Conservation (phyloP, 2,797 vertebrate genomes). For the Spinus olivaceus region DNA sequence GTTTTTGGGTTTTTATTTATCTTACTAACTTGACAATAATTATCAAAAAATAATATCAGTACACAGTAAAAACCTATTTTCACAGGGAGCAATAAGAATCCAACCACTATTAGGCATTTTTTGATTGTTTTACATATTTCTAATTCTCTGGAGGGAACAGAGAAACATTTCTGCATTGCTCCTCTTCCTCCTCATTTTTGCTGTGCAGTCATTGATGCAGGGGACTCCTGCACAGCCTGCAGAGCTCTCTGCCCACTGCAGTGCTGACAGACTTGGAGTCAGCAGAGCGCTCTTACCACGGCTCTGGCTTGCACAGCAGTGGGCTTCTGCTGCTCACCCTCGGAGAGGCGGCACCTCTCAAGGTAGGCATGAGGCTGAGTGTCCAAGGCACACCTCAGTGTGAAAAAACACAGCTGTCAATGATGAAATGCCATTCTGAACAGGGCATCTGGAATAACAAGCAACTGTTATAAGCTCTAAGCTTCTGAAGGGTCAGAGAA, state of each 20-base stretch:
- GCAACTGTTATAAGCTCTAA: background rate
- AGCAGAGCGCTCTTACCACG: background rate
- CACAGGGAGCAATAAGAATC: background rate
- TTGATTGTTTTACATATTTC: background rate
- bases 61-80: background rate
- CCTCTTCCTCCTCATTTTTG: background rate
- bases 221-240: background rate
- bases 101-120: background rate
- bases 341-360: accelerated
- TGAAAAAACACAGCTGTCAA: background rate
- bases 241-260: background rate
- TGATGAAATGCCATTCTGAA: background rate
- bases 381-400: accelerated
- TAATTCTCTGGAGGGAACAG: background rate
- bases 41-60: background rate
- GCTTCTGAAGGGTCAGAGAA: background rate
- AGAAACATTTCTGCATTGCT: background rate
- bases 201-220: background rate
- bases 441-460: background rate
- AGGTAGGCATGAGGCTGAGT: background rate
- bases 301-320: background rate
- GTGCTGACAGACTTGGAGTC: background rate
- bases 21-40: background rate
- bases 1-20: background rate
- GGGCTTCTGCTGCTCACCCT: background rate